Conservation (phyloP, 1,140 invertebrate species). For the Zaprionus kolodkinae region DNA sequence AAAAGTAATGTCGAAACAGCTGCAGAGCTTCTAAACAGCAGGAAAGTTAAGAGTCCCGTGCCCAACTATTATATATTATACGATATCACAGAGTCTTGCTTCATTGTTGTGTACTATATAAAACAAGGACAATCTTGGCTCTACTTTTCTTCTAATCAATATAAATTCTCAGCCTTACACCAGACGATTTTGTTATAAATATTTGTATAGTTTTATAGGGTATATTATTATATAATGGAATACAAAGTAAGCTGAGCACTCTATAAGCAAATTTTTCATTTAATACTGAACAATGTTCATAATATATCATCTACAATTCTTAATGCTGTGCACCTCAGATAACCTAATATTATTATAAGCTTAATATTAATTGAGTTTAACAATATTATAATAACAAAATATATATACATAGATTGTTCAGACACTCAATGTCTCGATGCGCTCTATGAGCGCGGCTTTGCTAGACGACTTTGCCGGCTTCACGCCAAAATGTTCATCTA, state of each 20-base stretch:
- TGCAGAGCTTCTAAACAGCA: not conserved
- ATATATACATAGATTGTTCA: not conserved
- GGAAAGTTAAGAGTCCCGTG: not conserved
- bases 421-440: conserved; percentile 42
- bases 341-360: not conserved
- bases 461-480: conserved; percentile 18
- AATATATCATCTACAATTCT: not conserved
- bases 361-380: not conserved
- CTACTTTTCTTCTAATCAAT: too few species aligned
- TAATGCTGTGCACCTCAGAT: not conserved
- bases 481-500: conserved; percentile 55
- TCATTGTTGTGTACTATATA: too few species aligned
- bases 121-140: too few species aligned
- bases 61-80: not conserved
- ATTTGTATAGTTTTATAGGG: too few species aligned
- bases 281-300: not conserved
- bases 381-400: not conserved
- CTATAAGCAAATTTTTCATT: too few species aligned
- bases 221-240: too few species aligned
- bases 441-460: conserved; percentile 55
- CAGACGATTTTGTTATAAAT: too few species aligned
- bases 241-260: too few species aligned
- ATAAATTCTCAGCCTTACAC: too few species aligned
- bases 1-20: conserved; percentile 17
- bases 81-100: too few species aligned